phyloP scores from a whole-genome alignment of 1,140 invertebrate species.

The Tetramorium alpestre region DNA sequence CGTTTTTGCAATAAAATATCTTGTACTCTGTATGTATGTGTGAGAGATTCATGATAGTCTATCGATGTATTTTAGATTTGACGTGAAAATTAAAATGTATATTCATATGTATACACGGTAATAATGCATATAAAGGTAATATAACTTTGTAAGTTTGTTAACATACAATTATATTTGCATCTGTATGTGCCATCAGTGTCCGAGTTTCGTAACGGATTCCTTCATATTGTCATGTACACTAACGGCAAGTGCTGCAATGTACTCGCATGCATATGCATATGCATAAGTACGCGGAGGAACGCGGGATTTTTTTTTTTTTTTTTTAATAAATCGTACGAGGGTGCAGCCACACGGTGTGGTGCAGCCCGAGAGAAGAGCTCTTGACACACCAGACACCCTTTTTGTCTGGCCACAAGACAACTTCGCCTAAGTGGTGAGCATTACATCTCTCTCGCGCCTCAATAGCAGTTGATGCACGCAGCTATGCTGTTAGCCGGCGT shows the following conservation, averaged over 20 bases:
- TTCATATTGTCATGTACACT: background rate
- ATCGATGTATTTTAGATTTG: constrained; percentile 26
- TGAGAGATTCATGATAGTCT: background rate
- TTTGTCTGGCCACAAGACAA: constrained; percentile 78
- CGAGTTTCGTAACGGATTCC: background rate
- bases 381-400: constrained; percentile 80
- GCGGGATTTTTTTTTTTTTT: constrained; percentile 15
- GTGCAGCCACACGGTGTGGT: constrained; percentile 34
- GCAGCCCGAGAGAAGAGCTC: constrained; percentile 73
- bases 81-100: background rate
- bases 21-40: background rate
- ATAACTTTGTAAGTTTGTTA: background rate
- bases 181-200: background rate
- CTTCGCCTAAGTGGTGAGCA: constrained; percentile 76
- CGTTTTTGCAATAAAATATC: constrained; percentile 44
- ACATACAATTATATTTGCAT: constrained; percentile 28
- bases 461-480: constrained; percentile 74
- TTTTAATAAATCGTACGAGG: constrained; percentile 62
- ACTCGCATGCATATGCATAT: constrained; percentile 39
- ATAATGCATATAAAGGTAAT: background rate
- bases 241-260: constrained; percentile 7
- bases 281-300: constrained; percentile 40
- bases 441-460: constrained; percentile 78
- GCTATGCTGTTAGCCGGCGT: constrained; percentile 60
- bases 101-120: background rate